Conservation (phyloP, 2,888 invertebrate species). For the Idaea biselata region DNA sequence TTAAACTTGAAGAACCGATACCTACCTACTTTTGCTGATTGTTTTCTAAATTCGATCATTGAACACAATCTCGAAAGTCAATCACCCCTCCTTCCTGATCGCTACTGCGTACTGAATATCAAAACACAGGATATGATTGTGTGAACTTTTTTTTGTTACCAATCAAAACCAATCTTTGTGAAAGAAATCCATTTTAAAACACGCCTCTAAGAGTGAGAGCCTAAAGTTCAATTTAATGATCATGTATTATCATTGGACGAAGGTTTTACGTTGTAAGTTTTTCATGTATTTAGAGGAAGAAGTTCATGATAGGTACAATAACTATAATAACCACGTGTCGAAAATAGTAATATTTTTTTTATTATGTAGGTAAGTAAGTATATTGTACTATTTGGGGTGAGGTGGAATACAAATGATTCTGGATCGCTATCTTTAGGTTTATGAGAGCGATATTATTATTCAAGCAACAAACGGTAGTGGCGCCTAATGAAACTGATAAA, state of each 20-base stretch:
- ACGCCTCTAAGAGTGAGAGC: background rate
- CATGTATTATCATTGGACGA: background rate
- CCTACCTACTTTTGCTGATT: background rate
- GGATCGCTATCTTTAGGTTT: background rate
- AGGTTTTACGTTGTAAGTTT: slow-evolving; percentile 14
- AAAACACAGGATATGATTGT: slow-evolving; percentile 38
- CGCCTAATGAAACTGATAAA: background rate
- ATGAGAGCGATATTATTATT: background rate
- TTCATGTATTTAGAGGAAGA: slow-evolving; percentile 39
- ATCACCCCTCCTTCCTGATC: slow-evolving; percentile 41
- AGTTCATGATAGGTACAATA: slow-evolving; percentile 36
- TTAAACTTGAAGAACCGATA: too few relatives aligned
- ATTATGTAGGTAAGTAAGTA: too few relatives aligned
- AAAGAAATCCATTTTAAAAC: background rate
- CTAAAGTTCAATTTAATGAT: background rate
- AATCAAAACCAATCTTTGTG: background rate
- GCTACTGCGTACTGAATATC: slow-evolving; percentile 38
- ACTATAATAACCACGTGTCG: slow-evolving; percentile 40
- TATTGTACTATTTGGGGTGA: background rate
- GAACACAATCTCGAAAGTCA: slow-evolving; percentile 30
- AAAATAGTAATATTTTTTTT: slow-evolving; percentile 26
- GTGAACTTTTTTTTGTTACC: slow-evolving; percentile 33
- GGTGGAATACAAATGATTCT: background rate
- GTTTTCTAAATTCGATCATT: background rate
- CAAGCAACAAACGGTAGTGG: background rate